These are phyloP conservation scores for Bruchidius siliquastri DNA, from an alignment of 2,888 invertebrate species.

Conservation along the genomic window DNA sequence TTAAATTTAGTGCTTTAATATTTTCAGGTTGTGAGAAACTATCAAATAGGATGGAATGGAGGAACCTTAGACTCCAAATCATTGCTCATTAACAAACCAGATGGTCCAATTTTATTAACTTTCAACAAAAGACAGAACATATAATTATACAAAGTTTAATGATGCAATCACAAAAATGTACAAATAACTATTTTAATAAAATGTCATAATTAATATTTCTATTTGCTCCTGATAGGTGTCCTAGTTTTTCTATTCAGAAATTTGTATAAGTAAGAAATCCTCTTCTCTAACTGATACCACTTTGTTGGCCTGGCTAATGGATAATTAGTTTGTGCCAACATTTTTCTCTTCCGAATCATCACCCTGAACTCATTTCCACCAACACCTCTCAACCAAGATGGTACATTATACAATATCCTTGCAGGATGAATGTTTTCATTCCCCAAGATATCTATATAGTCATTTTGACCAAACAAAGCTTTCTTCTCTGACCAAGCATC, in stretches of 20 bases:
- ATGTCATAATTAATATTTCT: neutral
- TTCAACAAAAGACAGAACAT: constrained; percentile 12
- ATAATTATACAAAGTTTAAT: neutral
- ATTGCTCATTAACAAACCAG: constrained; percentile 75
- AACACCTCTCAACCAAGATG: constrained; percentile 86
- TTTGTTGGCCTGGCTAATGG: constrained; percentile 68
- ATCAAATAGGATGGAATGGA: constrained; percentile 62
- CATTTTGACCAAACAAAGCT: constrained; percentile 91
- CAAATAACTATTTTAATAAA: neutral
- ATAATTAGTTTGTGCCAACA: constrained; percentile 55
- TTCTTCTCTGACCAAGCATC: constrained; percentile 72
- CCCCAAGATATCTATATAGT: constrained; percentile 94
- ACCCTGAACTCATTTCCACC: constrained; percentile 81
- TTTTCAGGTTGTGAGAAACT: constrained; percentile 61
- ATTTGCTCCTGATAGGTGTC: constrained; percentile 42
- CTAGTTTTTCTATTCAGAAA: constrained; percentile 78
- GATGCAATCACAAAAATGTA: neutral
- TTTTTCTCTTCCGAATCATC: constrained; percentile 66
- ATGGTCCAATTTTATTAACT: constrained; percentile 56
- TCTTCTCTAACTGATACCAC: constrained; percentile 70
- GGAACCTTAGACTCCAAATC: constrained; percentile 60
- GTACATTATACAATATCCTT: constrained; percentile 77
- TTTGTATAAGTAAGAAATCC: constrained; percentile 69
- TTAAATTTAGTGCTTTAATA: constrained; percentile 6
- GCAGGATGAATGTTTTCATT: constrained; percentile 77